Base-by-base conservation (phyloP, 2,113 vertebrate genomes). In the Nicator chloris region DNA sequence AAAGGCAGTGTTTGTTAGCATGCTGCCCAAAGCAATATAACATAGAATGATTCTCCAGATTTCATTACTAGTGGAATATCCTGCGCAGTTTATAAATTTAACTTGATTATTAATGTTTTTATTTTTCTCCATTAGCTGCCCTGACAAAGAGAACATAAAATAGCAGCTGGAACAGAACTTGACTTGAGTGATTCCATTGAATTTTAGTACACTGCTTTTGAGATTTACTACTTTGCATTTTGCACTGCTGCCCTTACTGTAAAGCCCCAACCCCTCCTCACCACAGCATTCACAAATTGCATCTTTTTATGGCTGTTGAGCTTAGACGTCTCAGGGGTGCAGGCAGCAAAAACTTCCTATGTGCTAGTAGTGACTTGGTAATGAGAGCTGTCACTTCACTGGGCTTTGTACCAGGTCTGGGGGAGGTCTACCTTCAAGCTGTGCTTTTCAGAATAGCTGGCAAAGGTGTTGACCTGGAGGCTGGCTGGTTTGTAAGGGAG, bases 51-150 rank as follows among this genome's bases (percentile, higher is more conserved):
- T 97, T 88, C 75, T 92, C 64, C 72, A 90, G 64, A 80, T 94
- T 95, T 95, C 86, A 93, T 93, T 93, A 77, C 75, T 79, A 65
- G 80, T 50, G 49, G 76, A 93, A 96, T 92, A 90, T 93, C 56
- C 69, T 91, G 88, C 88, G 92, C 85, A 91, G 78, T 92, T 91
- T 93, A 86, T 95, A 92, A 93, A 95, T 93, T 89, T 95, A 72
- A 69, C 75, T 88, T 91, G 84, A 89, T 96, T 94, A 89, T 94
- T 95, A 96, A 85, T 94, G 88, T 91, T 93, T 88, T 94, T 89
- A 78, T 97, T 95, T 69, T 91, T 88, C 75, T 88, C 78, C 82
- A 84, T 95, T 97, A 94, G 71, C 84, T 70, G 35, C 60, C 66
- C n/a, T 91, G 87, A 69, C 56, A 71, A 90, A 85, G 63, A 78